Base-by-base conservation (phyloP, 2,888 invertebrate species). In the Andrena camellia region DNA sequence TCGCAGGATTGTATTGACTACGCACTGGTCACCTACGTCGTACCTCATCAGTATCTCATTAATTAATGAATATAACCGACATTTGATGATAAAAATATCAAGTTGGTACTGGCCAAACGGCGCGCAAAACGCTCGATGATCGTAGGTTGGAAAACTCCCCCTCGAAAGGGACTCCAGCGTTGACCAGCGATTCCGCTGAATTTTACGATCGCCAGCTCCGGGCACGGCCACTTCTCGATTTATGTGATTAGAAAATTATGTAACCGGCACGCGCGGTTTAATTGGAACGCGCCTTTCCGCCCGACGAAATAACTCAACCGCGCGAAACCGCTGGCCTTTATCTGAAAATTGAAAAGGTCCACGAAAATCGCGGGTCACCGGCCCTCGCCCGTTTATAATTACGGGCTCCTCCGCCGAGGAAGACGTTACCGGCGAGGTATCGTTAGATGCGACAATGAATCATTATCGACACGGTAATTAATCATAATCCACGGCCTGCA, bases 381-480 rank as follows among this genome's bases (percentile, higher is more conserved):
- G 66, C 66, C 72, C 81, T 75, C 70, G 33, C 42, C 63, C 54
- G 57, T 23, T 23, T 1, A 57, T 85, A 81, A 85, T 78, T 79
- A 81, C 57, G 79, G 52, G 1, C 60, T 57, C 54, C 29, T 35
- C 62, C 57, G 69, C 31, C 63, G 54, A 88, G 81, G 73, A 88
- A 88, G 88, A 88, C 67, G 86, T 88, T 86, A 84, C 76, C 62
- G 31, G 72, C 48, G 69, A 81, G 54, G 85, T 71, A 79, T 77
- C 70, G 81, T 69, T 68, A 79, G 73, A 73, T 31, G 79, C 68
- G 83, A 88, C 86, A 88, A 88, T 88, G 86, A 88, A 88, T 88
- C 86, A 88, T 86, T 84, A 82, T 81, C 86, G 82, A 82, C 67
- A 77, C 77, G 59, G 78, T 78, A 79, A 88, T 88, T 85, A 86